Evolutionary conservation across 2,888 invertebrate genomes (phyloP), one percentile per base, ranked within the genome.

Genomic region (Spilosoma lubricipeda): DNA sequence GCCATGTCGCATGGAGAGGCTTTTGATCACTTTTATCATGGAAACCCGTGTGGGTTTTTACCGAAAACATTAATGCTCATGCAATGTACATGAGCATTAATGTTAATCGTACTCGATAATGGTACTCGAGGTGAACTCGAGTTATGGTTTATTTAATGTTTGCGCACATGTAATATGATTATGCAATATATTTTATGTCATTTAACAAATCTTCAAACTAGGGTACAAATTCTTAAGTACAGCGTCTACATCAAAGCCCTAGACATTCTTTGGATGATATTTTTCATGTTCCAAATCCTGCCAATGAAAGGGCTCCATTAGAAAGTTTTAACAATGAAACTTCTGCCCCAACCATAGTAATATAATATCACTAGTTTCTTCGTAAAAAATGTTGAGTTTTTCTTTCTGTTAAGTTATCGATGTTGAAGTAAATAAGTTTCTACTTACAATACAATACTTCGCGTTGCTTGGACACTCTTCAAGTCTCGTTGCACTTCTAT

Each of bases 381-480:
- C 36, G 39, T 39, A 11, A 39, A 8, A 39, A 39, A 39, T 39
- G 39, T 39, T 39, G 39, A 39, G 39, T 4, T 39, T 39, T 39
- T 39, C 39, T 39, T 33, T 33, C 3, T 33, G 33, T 33, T 33
- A 33, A 33, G 33, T 33, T 33, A 33, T 33, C 33, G 33, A 33
- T 18, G 23, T 66, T 39, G 20, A 8, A n/a, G 39, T 45, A 70
- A 33, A 52, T 66, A 0, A 20, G 33, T 36, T 30, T 64, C 42
- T 83, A 97, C 98, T 98, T 92, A 98, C 98, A 93, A 98, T 98
- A 93, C 98, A 98, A 93, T 96, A 97, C 82, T 92, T 93, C n/a
- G 94, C 91, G 72, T 89, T 90, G 80, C 96, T 96, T 9, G 97
- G 96, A 90, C 98, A 98, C 75, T 97, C 97, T 88, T 97, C 97